Base-by-base conservation (phyloP, 2,888 invertebrate species). In the Esperia sulphurella region DNA sequence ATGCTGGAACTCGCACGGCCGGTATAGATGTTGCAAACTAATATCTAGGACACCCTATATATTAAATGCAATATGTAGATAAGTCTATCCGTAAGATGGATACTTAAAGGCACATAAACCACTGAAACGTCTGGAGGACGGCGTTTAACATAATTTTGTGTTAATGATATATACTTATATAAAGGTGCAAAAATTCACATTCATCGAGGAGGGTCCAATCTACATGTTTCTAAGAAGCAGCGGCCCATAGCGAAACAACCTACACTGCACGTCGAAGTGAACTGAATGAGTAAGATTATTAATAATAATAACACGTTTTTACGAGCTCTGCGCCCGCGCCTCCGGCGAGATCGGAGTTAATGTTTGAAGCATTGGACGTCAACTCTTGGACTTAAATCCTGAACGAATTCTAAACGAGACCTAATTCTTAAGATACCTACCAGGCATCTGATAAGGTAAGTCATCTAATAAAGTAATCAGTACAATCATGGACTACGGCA, bases 231-330 rank as follows among this genome's bases (percentile, higher is more conserved):
- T 63, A 46, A 65, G 71, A 70, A 75, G 57, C 61, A 59, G 58
- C 44, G 46, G 53, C 58, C 61, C 52, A 59, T 68, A 61, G 59
- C 55, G 52, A 58, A 59, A 61, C 46, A 48, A 50, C 48, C 52
- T 51, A 56, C 51, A 55, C 47, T 50, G 53, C 57, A 57, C 51
- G 54, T 48, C 57, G 57, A 59, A 67, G 59, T 62, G 64, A 63
- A 66, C 61, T 74, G 75, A 79, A 75, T 79, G 78, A 80, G 78
- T 75, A 72, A 76, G 75, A 82, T 82, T 84, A 85, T 85, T 83
- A 83, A 80, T 79, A 83, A 84, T 83, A 85, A 86, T 85, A 84
- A 83, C 79, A 84, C 71, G 83, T 81, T 84, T 79, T 79, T 79
- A 79, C 75, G 65, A 65, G 65, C 59, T 63, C 72, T 69, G 79